Evolutionary conservation across 1,140 invertebrate species (phyloP), one percentile per base, ranked within the genome.

Genomic region (Marisa cornuarietis): DNA sequence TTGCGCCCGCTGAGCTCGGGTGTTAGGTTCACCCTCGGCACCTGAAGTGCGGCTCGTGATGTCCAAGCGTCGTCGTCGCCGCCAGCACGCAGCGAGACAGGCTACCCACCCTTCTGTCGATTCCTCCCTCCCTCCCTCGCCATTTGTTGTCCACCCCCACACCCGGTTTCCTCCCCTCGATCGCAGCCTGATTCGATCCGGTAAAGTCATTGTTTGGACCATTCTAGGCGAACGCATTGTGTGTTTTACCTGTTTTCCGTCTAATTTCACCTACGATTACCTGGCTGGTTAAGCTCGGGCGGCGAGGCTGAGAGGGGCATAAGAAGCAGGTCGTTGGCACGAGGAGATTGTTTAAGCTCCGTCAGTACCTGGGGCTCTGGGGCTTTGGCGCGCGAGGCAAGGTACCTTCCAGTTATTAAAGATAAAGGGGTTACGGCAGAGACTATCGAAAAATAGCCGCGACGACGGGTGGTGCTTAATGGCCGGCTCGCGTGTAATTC

Each of bases 401-500:
- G 78, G 54, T 79, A 79, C 78, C 78, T 79, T 73, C 61, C 61
- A 61, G 31, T 79, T 51, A 61, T 63, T 58, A 79, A 63, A 79
- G 61, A 79, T 74, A 74, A 72, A 72, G 65, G 76, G 78, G 62
- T 26, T 49, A 20, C 26, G 74, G 22, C 52, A 62, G 31, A n/a
- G 71, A 54, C 42, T 58, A 58, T 58, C 54, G 51, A 52, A 22
- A 54, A 52, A 63, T 52, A 24, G 49, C 71, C 51, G 42, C 71
- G 71, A 58, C 31, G 71, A 79, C 71, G 72, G 71, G 69, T 73
- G 78, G 71, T 49, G 61, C 71, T 73, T 79, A 79, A 79, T 79
- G 78, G 63, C 31, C 71, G 14, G 71, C 63, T 79, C 78, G 78
- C 78, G 78, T 79, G 78, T 73, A 65, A 62, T 63, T 73, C 71